Percentiles rank a stretch among this genome's conserved stretches.
These are phyloP conservation scores for Calyptommatus sinebrachiatus DNA, from an alignment of 2,113 vertebrate species.

Conservation along the genomic window DNA sequence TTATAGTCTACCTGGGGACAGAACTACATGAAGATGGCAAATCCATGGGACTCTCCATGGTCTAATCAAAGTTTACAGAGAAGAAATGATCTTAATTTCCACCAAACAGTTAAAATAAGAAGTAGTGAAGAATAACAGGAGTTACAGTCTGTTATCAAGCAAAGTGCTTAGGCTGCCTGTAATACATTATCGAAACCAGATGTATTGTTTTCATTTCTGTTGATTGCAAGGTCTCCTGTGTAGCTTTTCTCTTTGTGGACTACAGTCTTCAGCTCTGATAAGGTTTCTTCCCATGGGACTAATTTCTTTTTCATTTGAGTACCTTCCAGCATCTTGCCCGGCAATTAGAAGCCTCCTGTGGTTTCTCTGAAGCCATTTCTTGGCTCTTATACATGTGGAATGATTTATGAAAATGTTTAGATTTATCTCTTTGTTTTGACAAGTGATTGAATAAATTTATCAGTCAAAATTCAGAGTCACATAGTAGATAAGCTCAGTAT, in stretches of 20 bases:
- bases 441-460: constrained; percentile 15
- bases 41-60: too few relatives aligned
- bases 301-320: not conserved
- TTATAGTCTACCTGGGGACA: too few relatives aligned
- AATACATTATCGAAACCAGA: not conserved
- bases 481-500: not conserved
- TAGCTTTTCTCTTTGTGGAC: not conserved
- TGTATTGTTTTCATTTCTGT: not conserved
- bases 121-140: too few relatives aligned
- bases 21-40: too few relatives aligned
- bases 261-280: not conserved
- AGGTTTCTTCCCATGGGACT: not conserved
- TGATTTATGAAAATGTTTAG: constrained; percentile 13
- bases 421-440: constrained; percentile 15
- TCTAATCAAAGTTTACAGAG: too few relatives aligned
- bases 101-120: too few relatives aligned
- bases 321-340: not conserved
- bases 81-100: too few relatives aligned
- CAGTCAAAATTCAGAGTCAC: constrained; percentile 1
- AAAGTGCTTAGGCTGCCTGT: too few relatives aligned
- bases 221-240: not conserved
- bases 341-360: constrained; percentile 1
- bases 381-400: not conserved
- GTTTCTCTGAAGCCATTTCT: not conserved
- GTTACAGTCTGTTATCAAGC: too few relatives aligned